These are phyloP conservation scores for Platyrinchus mystaceus DNA, from an alignment of 2,797 vertebrate genomes.

Conservation along the genomic window DNA sequence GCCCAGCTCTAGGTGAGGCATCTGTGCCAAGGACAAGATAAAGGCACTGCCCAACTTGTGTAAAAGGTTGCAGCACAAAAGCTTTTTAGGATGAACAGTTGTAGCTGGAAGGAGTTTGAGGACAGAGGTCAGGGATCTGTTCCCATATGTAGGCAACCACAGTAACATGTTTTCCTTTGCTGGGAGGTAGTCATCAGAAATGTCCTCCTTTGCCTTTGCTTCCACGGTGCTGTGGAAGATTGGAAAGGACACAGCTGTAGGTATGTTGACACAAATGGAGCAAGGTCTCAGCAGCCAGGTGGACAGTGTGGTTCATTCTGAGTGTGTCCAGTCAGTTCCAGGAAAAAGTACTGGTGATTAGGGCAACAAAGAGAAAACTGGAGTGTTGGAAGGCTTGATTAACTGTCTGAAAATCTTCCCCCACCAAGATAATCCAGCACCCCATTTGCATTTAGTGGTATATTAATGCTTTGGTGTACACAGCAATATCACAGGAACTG, in stretches of 20 bases:
- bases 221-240: neutral
- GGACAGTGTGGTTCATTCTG: rapidly evolving
- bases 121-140: neutral
- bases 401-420: neutral
- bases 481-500: neutral
- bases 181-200: neutral
- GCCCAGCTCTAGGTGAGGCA: neutral
- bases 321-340: neutral
- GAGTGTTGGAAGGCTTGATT: neutral
- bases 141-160: rapidly evolving
- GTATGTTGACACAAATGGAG: neutral
- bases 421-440: neutral
- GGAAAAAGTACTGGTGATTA: neutral
- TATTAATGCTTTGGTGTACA: neutral
- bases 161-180: neutral
- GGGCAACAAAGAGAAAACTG: neutral
- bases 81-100: neutral
- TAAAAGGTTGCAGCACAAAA: neutral
- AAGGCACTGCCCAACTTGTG: neutral
- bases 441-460: neutral
- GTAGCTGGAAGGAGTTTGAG: neutral
- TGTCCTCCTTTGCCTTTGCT: neutral
- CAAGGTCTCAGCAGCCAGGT: neutral
- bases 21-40: neutral
- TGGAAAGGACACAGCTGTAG: neutral